phyloP scores from a whole-genome alignment of 1,140 invertebrate species.

The Hylaeus volcanicus region DNA sequence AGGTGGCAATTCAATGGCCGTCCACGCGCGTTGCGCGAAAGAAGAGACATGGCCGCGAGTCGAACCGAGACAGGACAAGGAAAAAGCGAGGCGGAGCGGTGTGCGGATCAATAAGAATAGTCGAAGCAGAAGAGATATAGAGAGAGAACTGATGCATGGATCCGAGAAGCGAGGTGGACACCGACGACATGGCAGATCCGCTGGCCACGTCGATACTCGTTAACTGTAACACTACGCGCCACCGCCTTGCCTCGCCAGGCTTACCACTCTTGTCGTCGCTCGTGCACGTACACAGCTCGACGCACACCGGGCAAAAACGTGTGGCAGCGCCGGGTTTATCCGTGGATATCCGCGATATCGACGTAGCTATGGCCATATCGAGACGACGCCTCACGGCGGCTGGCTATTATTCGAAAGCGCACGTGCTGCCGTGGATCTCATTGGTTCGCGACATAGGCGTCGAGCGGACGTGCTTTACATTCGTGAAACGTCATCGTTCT shows the following conservation, averaged over 20 bases:
- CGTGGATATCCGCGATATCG: constrained; percentile 28
- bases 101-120: constrained; percentile 20
- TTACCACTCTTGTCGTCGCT: not conserved
- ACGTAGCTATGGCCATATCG: constrained; percentile 21
- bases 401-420: constrained; percentile 46
- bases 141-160: constrained; percentile 22
- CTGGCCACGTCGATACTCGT: constrained; percentile 74
- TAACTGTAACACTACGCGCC: constrained; percentile 71
- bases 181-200: constrained; percentile 62
- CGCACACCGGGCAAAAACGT: not conserved
- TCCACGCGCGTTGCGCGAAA: constrained; percentile 19
- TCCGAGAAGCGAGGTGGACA: constrained; percentile 39
- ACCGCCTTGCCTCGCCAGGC: constrained; percentile 48
- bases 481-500: constrained; percentile 39
- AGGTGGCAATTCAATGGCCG: constrained; percentile 53
- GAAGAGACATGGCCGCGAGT: constrained; percentile 1
- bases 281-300: not conserved
- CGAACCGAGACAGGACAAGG: not conserved
- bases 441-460: constrained; percentile 50
- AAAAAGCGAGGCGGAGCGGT: constrained; percentile 2
- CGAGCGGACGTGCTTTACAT: constrained; percentile 57
- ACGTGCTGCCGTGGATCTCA: constrained; percentile 46
- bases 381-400: not conserved
- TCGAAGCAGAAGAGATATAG: not conserved
- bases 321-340: not conserved